Base-by-base conservation (phyloP, 2,888 invertebrate genomes). In the Junonia oenone region DNA sequence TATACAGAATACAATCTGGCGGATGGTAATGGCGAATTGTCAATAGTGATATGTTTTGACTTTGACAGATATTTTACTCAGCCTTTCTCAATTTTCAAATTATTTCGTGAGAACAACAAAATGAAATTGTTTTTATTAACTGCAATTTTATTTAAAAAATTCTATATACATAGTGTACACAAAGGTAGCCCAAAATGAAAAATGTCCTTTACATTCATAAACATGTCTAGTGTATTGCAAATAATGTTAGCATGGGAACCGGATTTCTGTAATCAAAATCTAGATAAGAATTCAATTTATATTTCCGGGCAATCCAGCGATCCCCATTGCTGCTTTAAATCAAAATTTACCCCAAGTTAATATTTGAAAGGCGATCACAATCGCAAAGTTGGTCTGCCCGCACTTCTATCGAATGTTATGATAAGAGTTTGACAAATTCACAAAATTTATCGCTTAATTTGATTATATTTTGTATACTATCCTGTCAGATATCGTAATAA, bases 281-380 rank as follows among this genome's bases (percentile, higher is more conserved):
- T 59, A 76, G 83, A 83, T 84, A 80, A 76, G 73, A 78, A 81
- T 80, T 81, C 81, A 79, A 83, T 83, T 84, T 82, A 79, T 79
- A 77, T 76, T 79, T 81, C 78, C 72, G 71, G 73, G 61, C 61
- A 63, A 64, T 73, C 75, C 71, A 68, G 60, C 68, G 67, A 51
- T 62, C 71, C 72, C 73, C 70, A 68, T 68, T 78, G 76, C 78
- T 80, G 83, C 77, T 85, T 82, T 78, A 83, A 84, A 87, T 86
- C 83, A 82, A 66, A 78, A 78, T 74, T 69, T 74, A 76, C 78
- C 78, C 78, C 68, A 65, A 67, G 53, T 56, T 61, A 65, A 68
- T 63, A 66, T 71, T 72, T 69, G 69, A 63, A 65, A 67, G 68
- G 67, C 63, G 74, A 75, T 75, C 59, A 63, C 68, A 68, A 75